Base-by-base conservation (phyloP, 2,888 invertebrate genomes). In the Drosophila formosana region DNA sequence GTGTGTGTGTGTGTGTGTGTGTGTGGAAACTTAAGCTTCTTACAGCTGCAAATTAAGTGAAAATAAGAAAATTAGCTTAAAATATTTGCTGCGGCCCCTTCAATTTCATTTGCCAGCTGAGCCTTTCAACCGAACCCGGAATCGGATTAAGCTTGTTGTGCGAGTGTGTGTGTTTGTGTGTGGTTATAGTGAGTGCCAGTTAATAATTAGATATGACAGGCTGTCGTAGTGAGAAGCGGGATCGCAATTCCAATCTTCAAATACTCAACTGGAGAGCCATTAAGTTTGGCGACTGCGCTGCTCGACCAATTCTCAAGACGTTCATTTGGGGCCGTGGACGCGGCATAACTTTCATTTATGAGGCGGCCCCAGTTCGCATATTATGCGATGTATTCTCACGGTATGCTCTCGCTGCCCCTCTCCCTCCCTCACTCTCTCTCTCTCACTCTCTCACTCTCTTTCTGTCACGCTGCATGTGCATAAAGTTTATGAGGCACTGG, bases 11-110 rank as follows among this genome's bases (percentile, higher is more conserved):
- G 51, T n/a, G 57, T 8, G 23, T 49, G 49, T 41, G 49, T 46
- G 60, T 25, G 60, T 34, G 52, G 32, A 34, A 13, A 56, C 32
- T 50, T 76, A 80, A 80, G 78, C 79, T 55, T 61, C 55, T 55
- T 67, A 74, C 50, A 81, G 70, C 63, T 82, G 83, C 77, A 85
- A 85, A 88, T 85, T 88, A 88, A 85, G 88, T 85, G 86, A 85
- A 82, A 85, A 82, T 88, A 88, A 73, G 82, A 82, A 82, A 82
- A 88, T 82, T 88, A 82, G 88, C 82, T 82, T 82, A 80, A 85
- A 82, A 85, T 88, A 88, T 86, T 71, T 83, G 58, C 55, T 60
- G 71, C 64, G 83, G 62, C 71, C 80, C 8, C 70, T 82, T 77
- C 77, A 82, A 80, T 76, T 80, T 80, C 61, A 66, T 79, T 79